These are phyloP conservation scores for Malacoraja senta DNA, from an alignment of 2,797 vertebrate genomes.

Conservation along the genomic window DNA sequence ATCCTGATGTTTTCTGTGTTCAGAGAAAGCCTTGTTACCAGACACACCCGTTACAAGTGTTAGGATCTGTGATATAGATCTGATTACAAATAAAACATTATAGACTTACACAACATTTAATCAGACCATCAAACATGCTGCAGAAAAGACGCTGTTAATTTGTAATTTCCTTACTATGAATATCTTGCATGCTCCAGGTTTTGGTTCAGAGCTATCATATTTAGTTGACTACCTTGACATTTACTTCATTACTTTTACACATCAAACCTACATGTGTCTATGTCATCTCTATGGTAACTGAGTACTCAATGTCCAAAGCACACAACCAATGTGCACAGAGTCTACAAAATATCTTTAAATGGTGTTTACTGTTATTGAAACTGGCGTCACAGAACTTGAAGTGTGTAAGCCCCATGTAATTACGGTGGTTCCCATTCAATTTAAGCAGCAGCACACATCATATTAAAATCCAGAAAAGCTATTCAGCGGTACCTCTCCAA, in stretches of 20 bases:
- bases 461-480: not conserved
- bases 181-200: not conserved
- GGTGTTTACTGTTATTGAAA: conserved; percentile 1
- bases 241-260: not conserved
- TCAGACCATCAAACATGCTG: not conserved
- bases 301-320: not conserved
- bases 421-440: not conserved
- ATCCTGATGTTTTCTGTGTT: not conserved
- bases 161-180: not conserved
- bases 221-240: conserved; percentile 25
- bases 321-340: not conserved
- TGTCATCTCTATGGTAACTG: conserved; percentile 14
- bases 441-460: not conserved
- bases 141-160: not conserved
- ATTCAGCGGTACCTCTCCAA: not conserved
- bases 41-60: not conserved
- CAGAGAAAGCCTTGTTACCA: not conserved
- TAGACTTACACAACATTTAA: not conserved
- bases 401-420: not conserved
- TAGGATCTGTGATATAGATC: not conserved
- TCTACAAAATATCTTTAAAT: not conserved
- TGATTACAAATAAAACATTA: not conserved
- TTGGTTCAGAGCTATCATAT: not conserved
- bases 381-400: not conserved
- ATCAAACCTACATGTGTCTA: not conserved